These are phyloP conservation scores for Melieria picta DNA, from an alignment of 2,888 invertebrate genomes.

Conservation along the genomic window DNA sequence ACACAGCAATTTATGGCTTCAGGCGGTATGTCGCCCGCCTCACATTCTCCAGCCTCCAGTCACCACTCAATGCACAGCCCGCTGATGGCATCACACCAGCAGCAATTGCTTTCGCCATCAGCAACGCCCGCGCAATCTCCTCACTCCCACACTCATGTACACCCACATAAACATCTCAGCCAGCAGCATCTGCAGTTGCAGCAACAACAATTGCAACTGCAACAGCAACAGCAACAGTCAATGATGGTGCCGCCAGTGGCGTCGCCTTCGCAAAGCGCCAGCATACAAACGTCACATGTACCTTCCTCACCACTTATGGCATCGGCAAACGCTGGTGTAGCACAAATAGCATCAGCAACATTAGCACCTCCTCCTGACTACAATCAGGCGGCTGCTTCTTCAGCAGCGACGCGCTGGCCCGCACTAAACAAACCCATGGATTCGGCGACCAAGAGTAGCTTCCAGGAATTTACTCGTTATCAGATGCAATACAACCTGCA, in stretches of 20 bases:
- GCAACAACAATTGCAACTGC: constrained; percentile 46
- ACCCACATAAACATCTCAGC: constrained; percentile 52
- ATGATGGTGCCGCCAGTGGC: constrained; percentile 37
- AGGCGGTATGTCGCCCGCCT: constrained; percentile 54
- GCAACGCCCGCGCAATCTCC: constrained; percentile 50
- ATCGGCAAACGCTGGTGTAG: constrained; percentile 11
- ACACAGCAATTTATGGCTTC: constrained; percentile 49
- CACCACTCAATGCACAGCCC: constrained; percentile 62
- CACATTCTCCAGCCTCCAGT: constrained; percentile 60
- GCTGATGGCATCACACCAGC: constrained; percentile 52
- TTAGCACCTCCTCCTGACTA: constrained; percentile 57
- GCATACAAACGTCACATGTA: constrained; percentile 39
- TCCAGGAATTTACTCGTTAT: constrained; percentile 73
- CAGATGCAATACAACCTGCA: constrained; percentile 73
- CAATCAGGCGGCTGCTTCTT: constrained; percentile 50
- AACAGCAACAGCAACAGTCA: constrained; percentile 43
- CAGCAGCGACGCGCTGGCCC: constrained; percentile 65
- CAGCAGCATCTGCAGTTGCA: constrained; percentile 44
- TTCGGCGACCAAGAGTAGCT: constrained; percentile 72
- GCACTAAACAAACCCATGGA: constrained; percentile 69
- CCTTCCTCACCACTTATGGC: constrained; percentile 39
- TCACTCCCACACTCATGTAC: constrained; percentile 46
- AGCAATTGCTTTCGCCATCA: constrained; percentile 55
- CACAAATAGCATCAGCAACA: constrained; percentile 24
- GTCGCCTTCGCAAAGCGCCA: constrained; percentile 41